These are phyloP conservation scores for Cariama cristata DNA, from an alignment of 2,113 vertebrate species.

Conservation along the genomic window DNA sequence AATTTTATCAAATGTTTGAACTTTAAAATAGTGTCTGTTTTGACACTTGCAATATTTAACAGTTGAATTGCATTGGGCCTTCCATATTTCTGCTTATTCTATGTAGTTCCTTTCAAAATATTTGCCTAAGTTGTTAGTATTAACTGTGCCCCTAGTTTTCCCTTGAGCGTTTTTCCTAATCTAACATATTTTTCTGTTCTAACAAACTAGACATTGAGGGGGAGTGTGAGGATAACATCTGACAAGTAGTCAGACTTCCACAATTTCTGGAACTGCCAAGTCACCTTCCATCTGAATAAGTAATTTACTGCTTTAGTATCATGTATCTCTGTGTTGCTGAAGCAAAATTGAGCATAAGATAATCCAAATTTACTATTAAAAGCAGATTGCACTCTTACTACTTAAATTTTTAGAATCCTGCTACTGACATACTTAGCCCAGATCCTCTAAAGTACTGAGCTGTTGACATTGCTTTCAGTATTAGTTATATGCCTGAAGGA, in stretches of 20 bases:
- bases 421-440: background rate
- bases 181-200: background rate
- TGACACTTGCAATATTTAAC: background rate
- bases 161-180: background rate
- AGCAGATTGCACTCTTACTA: background rate
- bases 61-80: background rate
- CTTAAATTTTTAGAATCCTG: background rate
- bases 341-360: background rate
- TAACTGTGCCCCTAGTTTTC: background rate
- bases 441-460: background rate
- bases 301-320: background rate
- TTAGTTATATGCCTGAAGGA: background rate
- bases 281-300: conserved; percentile 29
- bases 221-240: background rate
- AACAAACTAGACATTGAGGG: background rate
- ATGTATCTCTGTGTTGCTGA: background rate
- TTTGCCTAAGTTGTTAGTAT: background rate
- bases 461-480: background rate
- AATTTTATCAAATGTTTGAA: background rate
- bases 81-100: background rate
- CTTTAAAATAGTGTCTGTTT: background rate
- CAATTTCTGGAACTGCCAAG: conserved; percentile 21
- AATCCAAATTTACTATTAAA: background rate
- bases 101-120: background rate
- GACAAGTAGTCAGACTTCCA: background rate